Percentiles rank a stretch among this genome's conserved stretches.
phyloP scores from a whole-genome alignment of 2,888 invertebrate genomes.

The Apotomis capreana region DNA sequence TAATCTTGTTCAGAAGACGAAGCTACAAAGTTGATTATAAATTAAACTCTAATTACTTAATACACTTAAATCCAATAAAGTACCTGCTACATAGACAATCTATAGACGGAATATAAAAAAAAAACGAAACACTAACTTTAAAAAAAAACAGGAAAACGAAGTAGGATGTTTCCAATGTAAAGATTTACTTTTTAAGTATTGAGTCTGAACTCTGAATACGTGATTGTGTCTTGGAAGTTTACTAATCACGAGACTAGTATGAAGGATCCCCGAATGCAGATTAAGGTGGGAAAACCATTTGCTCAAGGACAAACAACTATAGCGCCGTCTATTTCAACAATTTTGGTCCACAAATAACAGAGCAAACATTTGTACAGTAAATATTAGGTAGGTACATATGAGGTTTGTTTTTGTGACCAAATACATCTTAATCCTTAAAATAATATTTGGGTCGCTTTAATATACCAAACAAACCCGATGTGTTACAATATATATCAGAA shows the following conservation, averaged over 20 bases:
- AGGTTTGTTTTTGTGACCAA: slow-evolving; percentile 1
- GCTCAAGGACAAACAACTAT: slow-evolving; percentile 7
- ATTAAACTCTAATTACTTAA: too few relatives aligned
- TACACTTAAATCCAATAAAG: too few relatives aligned
- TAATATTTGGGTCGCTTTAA: neutral
- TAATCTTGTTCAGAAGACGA: too few relatives aligned
- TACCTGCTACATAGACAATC: too few relatives aligned
- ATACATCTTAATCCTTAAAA: neutral
- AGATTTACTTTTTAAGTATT: too few relatives aligned
- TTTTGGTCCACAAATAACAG: neutral
- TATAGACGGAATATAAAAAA: too few relatives aligned
- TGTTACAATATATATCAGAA: too few relatives aligned
- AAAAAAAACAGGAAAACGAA: too few relatives aligned
- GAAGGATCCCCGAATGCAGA: slow-evolving; percentile 5
- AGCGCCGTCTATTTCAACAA: slow-evolving; percentile 2
- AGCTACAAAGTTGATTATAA: too few relatives aligned
- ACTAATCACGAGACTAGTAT: neutral
- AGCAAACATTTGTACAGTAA: slow-evolving; percentile 14
- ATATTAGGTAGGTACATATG: slow-evolving; percentile 1
- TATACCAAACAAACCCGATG: neutral
- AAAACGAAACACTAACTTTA: too few relatives aligned
- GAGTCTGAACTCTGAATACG: too few relatives aligned
- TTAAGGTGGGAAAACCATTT: slow-evolving; percentile 19
- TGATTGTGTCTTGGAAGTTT: neutral
- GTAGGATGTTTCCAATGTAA: too few relatives aligned